Evolutionary conservation across 1,140 invertebrate genomes (phyloP).

Genomic region (Oreohelix idahoensis): DNA sequence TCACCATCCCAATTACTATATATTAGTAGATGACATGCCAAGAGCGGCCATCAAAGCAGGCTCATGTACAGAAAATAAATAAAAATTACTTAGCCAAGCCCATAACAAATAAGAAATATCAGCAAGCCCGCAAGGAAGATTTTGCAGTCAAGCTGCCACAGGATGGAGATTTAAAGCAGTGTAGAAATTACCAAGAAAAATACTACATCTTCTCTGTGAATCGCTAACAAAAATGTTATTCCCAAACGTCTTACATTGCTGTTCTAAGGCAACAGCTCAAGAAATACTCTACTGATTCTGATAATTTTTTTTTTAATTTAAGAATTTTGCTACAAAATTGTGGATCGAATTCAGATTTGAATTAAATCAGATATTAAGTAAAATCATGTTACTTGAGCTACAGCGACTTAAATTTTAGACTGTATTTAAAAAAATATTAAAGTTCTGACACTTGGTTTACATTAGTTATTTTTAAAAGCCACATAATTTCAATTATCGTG

Average conservation of each 20-base stretch:
- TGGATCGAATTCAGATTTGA: no score
- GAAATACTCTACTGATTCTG: no score
- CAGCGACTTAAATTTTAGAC: no score
- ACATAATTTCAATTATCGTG: no score
- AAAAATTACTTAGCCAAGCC: neutral
- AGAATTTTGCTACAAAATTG: no score
- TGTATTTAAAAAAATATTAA: no score
- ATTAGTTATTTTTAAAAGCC: no score
- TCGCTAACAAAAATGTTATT: neutral
- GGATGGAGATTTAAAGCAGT: neutral
- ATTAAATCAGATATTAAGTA: no score
- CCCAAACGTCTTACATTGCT: neutral
- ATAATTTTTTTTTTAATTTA: no score
- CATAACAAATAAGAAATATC: neutral
- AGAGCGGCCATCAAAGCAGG: neutral
- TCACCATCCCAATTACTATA: neutral
- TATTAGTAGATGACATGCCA: neutral
- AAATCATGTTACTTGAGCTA: no score
- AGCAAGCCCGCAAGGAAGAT: neutral
- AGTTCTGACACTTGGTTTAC: no score
- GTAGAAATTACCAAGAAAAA: constrained; percentile 1
- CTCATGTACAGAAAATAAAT: neutral
- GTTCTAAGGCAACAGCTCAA: no score
- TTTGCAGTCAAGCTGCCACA: neutral
- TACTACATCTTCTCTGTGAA: neutral